phyloP scores from a whole-genome alignment of 2,888 invertebrate genomes.

The Nipponacmea schrenckii region DNA sequence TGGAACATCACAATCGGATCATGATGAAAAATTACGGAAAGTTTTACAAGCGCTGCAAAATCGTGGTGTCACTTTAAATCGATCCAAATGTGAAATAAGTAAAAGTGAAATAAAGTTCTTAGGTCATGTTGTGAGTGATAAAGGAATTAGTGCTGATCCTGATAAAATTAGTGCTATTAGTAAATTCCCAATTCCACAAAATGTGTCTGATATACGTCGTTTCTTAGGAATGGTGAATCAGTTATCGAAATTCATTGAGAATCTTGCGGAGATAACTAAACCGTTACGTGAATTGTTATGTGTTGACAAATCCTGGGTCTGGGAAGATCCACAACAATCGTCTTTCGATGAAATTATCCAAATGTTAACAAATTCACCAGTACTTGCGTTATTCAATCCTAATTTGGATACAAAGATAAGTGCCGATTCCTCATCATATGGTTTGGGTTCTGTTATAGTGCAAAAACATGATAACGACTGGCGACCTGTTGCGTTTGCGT shows the following conservation, averaged over 20 bases:
- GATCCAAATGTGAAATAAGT: background rate
- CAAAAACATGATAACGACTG: slow-evolving; percentile 15
- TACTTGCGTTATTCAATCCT: slow-evolving; percentile 24
- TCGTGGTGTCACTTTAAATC: slow-evolving; percentile 17
- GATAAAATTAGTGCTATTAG: slow-evolving; percentile 5
- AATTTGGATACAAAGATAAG: slow-evolving; percentile 22
- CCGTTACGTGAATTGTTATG: slow-evolving; percentile 24
- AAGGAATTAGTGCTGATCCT: slow-evolving; percentile 17
- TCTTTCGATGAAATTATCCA: slow-evolving; percentile 2
- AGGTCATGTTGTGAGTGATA: slow-evolving; percentile 12
- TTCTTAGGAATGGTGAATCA: slow-evolving; percentile 18
- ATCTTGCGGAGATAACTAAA: slow-evolving; percentile 14
- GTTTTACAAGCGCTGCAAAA: background rate
- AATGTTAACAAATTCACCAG: slow-evolving; percentile 17
- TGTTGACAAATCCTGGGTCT: slow-evolving; percentile 25
- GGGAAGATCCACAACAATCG: slow-evolving; percentile 15
- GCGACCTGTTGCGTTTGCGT: background rate
- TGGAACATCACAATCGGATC: slow-evolving; percentile 9
- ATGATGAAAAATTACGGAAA: background rate
- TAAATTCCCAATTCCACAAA: slow-evolving; percentile 12
- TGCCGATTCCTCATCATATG: slow-evolving; percentile 23
- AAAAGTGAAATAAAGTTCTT: slow-evolving; percentile 7
- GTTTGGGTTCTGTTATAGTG: slow-evolving; percentile 23
- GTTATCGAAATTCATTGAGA: slow-evolving; percentile 10
- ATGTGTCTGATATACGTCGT: slow-evolving; percentile 3